These are phyloP conservation scores for Distichodus sexfasciatus DNA, from an alignment of 2,797 vertebrate genomes.

Conservation along the genomic window DNA sequence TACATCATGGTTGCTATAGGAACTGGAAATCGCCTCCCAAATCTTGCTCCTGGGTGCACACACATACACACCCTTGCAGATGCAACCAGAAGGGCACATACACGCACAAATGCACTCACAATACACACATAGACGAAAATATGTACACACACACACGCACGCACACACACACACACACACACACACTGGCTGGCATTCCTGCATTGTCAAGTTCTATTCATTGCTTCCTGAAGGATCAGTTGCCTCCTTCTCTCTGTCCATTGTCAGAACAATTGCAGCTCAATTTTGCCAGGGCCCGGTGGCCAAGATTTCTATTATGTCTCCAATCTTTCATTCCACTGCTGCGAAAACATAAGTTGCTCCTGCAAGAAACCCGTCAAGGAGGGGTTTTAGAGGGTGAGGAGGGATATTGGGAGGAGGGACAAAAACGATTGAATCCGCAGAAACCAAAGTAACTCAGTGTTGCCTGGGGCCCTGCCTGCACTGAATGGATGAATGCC, in stretches of 20 bases:
- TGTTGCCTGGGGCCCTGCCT: constrained; percentile 50
- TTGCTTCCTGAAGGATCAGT: constrained; percentile 28
- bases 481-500: constrained; percentile 52
- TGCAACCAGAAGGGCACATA: constrained; percentile 10
- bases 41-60: constrained; percentile 48
- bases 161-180: constrained; percentile 18
- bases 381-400: constrained; percentile 23
- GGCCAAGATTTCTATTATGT: constrained; percentile 4
- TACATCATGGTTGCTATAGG: constrained; percentile 62
- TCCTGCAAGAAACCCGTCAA: background rate
- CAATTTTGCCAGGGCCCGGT: background rate
- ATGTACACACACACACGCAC: constrained; percentile 13
- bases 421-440: constrained; percentile 34
- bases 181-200: constrained; percentile 38
- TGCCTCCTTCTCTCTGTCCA: constrained; percentile 27
- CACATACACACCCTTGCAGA: constrained; percentile 42
- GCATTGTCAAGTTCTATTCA: constrained; percentile 31
- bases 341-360: constrained; percentile 15
- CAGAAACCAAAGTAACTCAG: constrained; percentile 49
- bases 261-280: constrained; percentile 28
- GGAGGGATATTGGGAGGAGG: background rate
- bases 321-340: constrained; percentile 15
- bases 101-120: constrained; percentile 10
- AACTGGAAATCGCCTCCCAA: constrained; percentile 60
- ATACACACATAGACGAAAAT: constrained; percentile 11